Base-by-base conservation (phyloP, 2,888 invertebrate species). In the Aplocera efformata region DNA sequence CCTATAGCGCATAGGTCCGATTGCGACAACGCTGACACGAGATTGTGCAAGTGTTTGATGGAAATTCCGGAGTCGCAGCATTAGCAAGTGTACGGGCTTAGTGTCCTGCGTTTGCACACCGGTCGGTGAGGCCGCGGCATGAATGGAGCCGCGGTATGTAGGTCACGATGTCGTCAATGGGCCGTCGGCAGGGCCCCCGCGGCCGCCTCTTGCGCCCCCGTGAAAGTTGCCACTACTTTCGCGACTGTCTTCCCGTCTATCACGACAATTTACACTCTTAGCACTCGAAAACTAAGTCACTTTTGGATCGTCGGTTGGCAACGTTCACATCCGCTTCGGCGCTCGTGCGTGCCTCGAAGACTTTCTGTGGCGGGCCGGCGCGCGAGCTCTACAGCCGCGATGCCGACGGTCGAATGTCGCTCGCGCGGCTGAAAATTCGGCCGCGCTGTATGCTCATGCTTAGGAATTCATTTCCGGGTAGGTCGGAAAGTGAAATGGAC, bases 401-500 rank as follows among this genome's bases (percentile, higher is more conserved):
- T 25, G 35, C 53, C 57, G 66, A 82, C 58, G 71, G 80, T 74
- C 60, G 58, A 56, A 39, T 64, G 70, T 78, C 53, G 73, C 47
- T 57, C 52, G 64, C 45, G 30, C 48, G 34, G 41, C 61, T 63
- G 54, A 63, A 72, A 77, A 70, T 79, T 79, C 67, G 79, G 75
- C 71, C 74, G 86, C 73, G 77, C 84, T 61, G 82, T 88, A 86
- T 86, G 86, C 80, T 79, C 77, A 74, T 73, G 82, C 88, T 86
- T 80, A 85, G 85, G 88, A 86, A 88, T 88, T 88, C 82, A 86
- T 83, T 88, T 88, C 88, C 88, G 88, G 88, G 88, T 86, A 78
- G 80, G 81, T 84, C 88, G 85, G 79, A 88, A 88, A 88, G 88
- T 88, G 88, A 88, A 88, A 86, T 86, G 85, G 86, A 75, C 82